These are phyloP conservation scores for Dasysyrphus tricinctus DNA, from an alignment of 2,888 invertebrate species.

Conservation along the genomic window DNA sequence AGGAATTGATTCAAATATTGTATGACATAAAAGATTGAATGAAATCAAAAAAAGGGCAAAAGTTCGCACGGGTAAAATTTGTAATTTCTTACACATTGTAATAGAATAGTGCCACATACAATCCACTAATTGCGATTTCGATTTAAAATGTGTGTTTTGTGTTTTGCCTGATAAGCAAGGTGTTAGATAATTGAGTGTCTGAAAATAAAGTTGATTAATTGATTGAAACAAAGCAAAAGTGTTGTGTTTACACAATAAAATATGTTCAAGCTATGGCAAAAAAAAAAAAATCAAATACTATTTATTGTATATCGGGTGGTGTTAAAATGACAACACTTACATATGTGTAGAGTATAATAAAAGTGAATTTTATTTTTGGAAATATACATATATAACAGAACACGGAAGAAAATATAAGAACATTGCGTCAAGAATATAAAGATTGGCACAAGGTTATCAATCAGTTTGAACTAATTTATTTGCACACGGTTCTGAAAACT, in stretches of 20 bases:
- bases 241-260: background rate
- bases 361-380: conserved; percentile 15
- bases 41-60: conserved; percentile 23
- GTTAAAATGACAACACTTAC: background rate
- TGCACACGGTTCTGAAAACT: conserved; percentile 13
- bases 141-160: background rate
- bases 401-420: conserved; percentile 1
- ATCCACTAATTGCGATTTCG: conserved; percentile 29
- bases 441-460: conserved; percentile 19
- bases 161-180: background rate
- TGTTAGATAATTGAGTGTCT: conserved; percentile 21
- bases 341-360: background rate
- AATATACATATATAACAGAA: background rate
- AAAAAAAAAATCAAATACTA: background rate
- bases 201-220: conserved; percentile 1
- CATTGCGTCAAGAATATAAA: background rate
- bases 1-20: background rate
- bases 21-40: conserved; percentile 21
- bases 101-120: background rate
- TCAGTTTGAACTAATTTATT: background rate
- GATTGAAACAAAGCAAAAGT: conserved; percentile 9
- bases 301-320: background rate
- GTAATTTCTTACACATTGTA: conserved; percentile 38
- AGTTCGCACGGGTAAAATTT: conserved; percentile 51
- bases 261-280: background rate